Conservation (phyloP, 2,797 vertebrate species). For the Chrosomus eos region DNA sequence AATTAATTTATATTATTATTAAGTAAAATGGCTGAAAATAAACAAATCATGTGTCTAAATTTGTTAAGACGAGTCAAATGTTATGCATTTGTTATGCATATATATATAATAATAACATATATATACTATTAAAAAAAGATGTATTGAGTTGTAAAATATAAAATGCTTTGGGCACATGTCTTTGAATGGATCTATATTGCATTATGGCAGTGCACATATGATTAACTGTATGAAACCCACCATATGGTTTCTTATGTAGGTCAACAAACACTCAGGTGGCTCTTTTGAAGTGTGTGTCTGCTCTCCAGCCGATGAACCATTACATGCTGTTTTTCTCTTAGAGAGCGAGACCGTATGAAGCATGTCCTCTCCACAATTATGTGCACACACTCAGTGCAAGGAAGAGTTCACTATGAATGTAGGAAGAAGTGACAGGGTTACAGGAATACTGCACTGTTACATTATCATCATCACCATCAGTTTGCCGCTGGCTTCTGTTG, state of each 20-base stretch:
- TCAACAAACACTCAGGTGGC: conserved; percentile 41
- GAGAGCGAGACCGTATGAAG: neutral
- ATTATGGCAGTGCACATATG: neutral
- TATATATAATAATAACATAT: too few species aligned
- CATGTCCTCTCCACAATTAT: neutral
- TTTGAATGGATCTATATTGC: neutral
- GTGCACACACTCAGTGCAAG: neutral
- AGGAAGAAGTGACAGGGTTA: conserved; percentile 25
- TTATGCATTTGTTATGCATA: too few species aligned
- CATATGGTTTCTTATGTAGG: conserved; percentile 49
- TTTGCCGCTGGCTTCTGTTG: neutral
- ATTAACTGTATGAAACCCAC: neutral
- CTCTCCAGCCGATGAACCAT: conserved; percentile 25
- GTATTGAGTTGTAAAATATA: neutral
- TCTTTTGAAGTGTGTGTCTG: conserved; percentile 26
- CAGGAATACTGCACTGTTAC: conserved; percentile 9
- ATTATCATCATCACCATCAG: conserved; percentile 23
- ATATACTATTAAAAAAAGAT: too few species aligned
- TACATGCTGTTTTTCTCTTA: neutral
- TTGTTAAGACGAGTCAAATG: neutral
- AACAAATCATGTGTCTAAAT: neutral
- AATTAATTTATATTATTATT: neutral
- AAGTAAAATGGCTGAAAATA: neutral
- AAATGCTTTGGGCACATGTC: neutral
- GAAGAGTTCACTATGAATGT: neutral